phyloP scores from a whole-genome alignment of 2,888 invertebrate species.

The Psylliodes chrysocephalus region DNA sequence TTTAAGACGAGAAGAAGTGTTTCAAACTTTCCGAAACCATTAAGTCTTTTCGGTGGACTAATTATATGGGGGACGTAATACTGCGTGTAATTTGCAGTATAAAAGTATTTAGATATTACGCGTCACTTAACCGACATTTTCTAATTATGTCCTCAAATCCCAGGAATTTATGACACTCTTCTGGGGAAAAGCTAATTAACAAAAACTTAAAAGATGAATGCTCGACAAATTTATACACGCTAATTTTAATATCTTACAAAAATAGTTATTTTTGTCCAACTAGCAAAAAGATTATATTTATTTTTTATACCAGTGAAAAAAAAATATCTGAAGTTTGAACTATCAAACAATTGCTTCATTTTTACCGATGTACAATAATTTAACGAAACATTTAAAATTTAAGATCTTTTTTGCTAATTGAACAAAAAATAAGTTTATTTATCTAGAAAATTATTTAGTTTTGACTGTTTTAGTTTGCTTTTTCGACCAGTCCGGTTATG shows the following conservation, averaged over 20 bases:
- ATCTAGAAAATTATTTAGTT: too few relatives aligned
- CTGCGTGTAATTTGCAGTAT: constrained; percentile 19
- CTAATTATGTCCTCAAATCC: constrained; percentile 7
- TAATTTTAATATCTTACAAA: neutral
- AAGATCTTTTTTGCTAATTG: too few relatives aligned
- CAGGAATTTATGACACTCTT: constrained; percentile 5
- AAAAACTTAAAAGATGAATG: neutral
- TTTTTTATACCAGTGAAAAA: too few relatives aligned
- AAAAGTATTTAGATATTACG: constrained; percentile 21
- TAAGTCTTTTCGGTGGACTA: constrained; percentile 7
- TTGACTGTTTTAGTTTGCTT: too few relatives aligned
- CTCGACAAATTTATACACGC: neutral
- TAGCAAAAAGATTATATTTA: too few relatives aligned
- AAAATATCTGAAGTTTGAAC: too few relatives aligned
- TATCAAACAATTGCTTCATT: too few relatives aligned
- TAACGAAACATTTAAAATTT: too few relatives aligned
- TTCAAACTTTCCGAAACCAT: constrained; percentile 18
- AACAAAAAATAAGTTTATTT: too few relatives aligned
- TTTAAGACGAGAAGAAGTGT: neutral
- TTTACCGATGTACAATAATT: too few relatives aligned
- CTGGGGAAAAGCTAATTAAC: constrained; percentile 1
- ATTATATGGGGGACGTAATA: constrained; percentile 18
- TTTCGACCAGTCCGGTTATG: too few relatives aligned
- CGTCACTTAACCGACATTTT: constrained; percentile 18
- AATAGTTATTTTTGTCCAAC: constrained; percentile 21